These are phyloP conservation scores for Cyprinodon tularosa DNA, from an alignment of 2,113 vertebrate species.

Conservation along the genomic window DNA sequence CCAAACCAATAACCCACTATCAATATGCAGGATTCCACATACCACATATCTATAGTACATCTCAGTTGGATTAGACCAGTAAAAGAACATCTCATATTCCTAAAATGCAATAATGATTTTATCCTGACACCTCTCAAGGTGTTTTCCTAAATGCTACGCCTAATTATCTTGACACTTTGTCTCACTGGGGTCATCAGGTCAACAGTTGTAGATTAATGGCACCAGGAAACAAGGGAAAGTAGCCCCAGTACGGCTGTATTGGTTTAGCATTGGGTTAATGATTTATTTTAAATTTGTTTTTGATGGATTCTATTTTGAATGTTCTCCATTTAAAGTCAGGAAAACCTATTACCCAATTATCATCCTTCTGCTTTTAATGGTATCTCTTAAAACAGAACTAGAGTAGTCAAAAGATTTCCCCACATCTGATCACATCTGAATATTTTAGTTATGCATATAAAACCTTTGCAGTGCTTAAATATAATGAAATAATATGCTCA, in stretches of 20 bases:
- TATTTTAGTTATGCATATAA: too few species aligned
- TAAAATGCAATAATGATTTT: constrained; percentile 39
- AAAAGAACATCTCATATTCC: constrained; percentile 44
- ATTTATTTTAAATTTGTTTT: not conserved
- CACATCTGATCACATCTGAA: too few species aligned
- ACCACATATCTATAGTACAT: constrained; percentile 6
- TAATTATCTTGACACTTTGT: constrained; percentile 75
- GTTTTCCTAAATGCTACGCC: constrained; percentile 48
- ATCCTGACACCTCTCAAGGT: constrained; percentile 28
- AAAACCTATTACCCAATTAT: not conserved
- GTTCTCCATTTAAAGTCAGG: not conserved
- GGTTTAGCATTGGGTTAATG: not conserved
- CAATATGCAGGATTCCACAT: constrained; percentile 34
- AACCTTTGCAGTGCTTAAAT: too few species aligned
- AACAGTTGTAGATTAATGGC: constrained; percentile 67
- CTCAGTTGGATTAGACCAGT: constrained; percentile 1
- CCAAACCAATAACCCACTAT: constrained; percentile 13
- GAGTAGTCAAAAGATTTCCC: too few species aligned
- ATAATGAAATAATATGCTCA: too few species aligned
- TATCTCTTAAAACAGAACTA: too few species aligned
- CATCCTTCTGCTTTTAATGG: too few species aligned
- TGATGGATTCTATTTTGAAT: not conserved
- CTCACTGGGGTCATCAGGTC: constrained; percentile 69
- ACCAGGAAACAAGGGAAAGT: not conserved
- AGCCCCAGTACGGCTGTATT: not conserved